Evolutionary conservation across 2,888 invertebrate genomes (phyloP), one percentile per base, ranked within the genome.

Genomic region (Lottia scabra): DNA sequence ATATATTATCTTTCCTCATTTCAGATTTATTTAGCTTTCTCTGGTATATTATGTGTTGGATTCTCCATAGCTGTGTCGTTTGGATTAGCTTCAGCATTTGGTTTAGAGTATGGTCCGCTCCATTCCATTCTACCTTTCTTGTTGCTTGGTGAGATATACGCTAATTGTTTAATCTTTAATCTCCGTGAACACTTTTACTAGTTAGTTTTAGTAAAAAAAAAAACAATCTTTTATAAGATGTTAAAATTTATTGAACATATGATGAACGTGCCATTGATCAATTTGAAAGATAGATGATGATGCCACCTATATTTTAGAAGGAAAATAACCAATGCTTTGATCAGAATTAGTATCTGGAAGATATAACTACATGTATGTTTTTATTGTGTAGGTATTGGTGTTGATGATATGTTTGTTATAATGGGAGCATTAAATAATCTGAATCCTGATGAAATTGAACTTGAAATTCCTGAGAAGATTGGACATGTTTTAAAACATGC

Each of bases 321-420:
- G n/a, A n/a, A n/a, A n/a, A n/a, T n/a, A n/a, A n/a, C n/a, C n/a
- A n/a, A n/a, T n/a, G n/a, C n/a, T n/a, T n/a, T n/a, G n/a, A n/a
- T n/a, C n/a, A n/a, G n/a, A n/a, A n/a, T n/a, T n/a, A n/a, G n/a
- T n/a, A n/a, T n/a, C n/a, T n/a, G n/a, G n/a, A n/a, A n/a, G n/a
- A 23, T 8, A 62, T 8, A 23, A 10, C 13, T 62, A 10, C 30
- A 30, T 38, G 2, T 26, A 13, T 30, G 0, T 23, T 44, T 63
- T 3, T 48, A 16, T 12, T 71, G 63, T 43, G 23, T 74, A 87
- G 87, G 87, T 76, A 84, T 86, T 44, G 87, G 92, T 82, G 93
- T 95, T 30, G 95, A 95, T 83, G 95, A 96, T 85, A 94, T 95
- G 92, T 95, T 96, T 89, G 94, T 96, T 0, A 94, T 95, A 90